Evolutionary conservation across 2,113 vertebrate species (phyloP), one percentile per base, ranked within the genome.

Genomic region (Gasterosteus aculeatus): DNA sequence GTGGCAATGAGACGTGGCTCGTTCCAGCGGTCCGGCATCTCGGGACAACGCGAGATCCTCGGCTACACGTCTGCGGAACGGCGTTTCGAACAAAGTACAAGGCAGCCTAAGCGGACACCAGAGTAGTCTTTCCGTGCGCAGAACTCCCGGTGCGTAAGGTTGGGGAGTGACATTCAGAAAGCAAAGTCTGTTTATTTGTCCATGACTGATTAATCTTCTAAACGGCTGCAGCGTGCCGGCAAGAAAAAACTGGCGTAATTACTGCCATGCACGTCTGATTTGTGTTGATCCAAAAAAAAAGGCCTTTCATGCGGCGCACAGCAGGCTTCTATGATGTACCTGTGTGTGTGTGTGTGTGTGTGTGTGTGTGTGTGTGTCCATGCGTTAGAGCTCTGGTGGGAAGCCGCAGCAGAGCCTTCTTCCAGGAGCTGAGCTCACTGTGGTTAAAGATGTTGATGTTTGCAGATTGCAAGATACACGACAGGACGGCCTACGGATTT

Each of bases 181-280:
- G 47, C 38, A 54, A 63, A 81, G 26, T 42, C 56, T 78, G 80
- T 92, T 89, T 90, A 82, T 91, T 90, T 84, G 86, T 85, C 75
- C 70, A 63, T 54, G 62, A 84, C 81, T 85, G 83, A 92, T 91
- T 83, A 81, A 87, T 90, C 83, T 84, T 77, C 65, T 77, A 84
- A 91, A 88, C 88, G 78, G 80, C 81, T 62, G 7, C 77, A 76
- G 77, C 67, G 44, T 88, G 81, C 78, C 77, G 82, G 81, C 57
- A 60, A 77, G 60, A 77, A 83, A 77, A 51, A 83, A 58, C 64
- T 31, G 33, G 53, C 41, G 54, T 88, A 88, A 89, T 92, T 87
- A 89, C 88, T 60, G 77, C 87, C 81, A 81, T 83, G 73, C 79
- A 88, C 77, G 66, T 88, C 77, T 87, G 80, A 91, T 88, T 85